Base-by-base conservation (phyloP, 2,113 vertebrate genomes). In the Microcebus tavaratra region DNA sequence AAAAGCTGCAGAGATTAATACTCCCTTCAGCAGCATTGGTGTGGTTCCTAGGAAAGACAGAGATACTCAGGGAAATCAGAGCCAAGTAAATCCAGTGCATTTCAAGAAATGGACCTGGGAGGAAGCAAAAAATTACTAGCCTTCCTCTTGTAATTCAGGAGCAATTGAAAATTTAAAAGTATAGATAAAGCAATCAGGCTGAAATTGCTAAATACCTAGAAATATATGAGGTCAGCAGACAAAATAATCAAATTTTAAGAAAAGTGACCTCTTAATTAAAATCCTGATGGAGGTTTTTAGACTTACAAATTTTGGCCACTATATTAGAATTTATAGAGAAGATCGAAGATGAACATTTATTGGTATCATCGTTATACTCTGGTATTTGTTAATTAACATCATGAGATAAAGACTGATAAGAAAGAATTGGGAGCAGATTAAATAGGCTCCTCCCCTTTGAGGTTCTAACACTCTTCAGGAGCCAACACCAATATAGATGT, bases 221-320 rank as follows among this genome's bases (percentile, higher is more conserved):
- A 63, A 88, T 50, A 29, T 50, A 34, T 76, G n/a, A 50, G 45
- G 76, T 84, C 45, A 88, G 50, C 67, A 67, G 65, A 80, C 34
- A 87, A 63, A 87, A 50, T 25, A 36, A 72, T 42, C 20, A 45
- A n/a, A 34, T 73, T 85, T 65, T 39, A 72, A 81, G 78, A 57
- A 86, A 96, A 81, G 5, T 73, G 9, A 86, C 5, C 20, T 95
- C 48, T 80, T 80, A 15, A 61, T 92, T 92, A 82, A 94, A 92
- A 89, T 84, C 29, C 68, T 83, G 61, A 2, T 2, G 20, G 80
- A 50, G 12, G 15, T 73, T 67, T 88, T 96, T 50, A 84, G 15
- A 45, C 36, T 84, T 57, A 88, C 45, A 57, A 39, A 57, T 21
- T 50, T 39, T 59, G 50, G 45, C 34, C 7, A 50, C 36, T 36